These are phyloP conservation scores for Cenopis cana DNA, from an alignment of 2,888 invertebrate genomes.

Conservation along the genomic window DNA sequence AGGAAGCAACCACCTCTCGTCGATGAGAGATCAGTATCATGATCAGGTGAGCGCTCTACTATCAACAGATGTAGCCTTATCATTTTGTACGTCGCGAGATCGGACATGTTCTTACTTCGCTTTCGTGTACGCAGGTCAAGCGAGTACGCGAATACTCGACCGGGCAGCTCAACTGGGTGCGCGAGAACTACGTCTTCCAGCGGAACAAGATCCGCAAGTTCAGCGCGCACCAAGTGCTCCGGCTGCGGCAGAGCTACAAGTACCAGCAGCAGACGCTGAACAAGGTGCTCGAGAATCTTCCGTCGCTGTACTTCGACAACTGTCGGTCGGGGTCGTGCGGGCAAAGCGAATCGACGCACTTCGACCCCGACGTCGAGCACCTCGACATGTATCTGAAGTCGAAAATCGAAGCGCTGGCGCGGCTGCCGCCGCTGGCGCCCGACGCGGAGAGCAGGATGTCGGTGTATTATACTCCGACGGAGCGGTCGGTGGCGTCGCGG, in stretches of 20 bases:
- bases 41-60: constrained; percentile 89
- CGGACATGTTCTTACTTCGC: neutral
- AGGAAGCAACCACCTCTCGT: constrained; percentile 94
- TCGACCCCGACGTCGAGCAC: constrained; percentile 87
- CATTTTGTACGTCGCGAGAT: neutral
- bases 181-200: constrained; percentile 98
- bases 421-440: constrained; percentile 78
- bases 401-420: constrained; percentile 86
- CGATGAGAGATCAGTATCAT: constrained; percentile 95
- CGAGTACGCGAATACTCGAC: constrained; percentile 97
- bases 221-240: constrained; percentile 95
- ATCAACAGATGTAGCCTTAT: neutral
- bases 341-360: constrained; percentile 89
- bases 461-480: constrained; percentile 93
- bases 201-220: constrained; percentile 97
- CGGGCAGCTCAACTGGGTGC: constrained; percentile 95
- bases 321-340: constrained; percentile 94
- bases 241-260: constrained; percentile 96
- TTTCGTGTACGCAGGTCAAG: constrained; percentile 88
- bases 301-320: constrained; percentile 96
- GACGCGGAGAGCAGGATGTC: constrained; percentile 89
- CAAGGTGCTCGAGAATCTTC: constrained; percentile 96
- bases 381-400: constrained; percentile 89
- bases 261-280: constrained; percentile 97
- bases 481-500: constrained; percentile 85